A percentile compares a stretch with the other conserved stretches of the same genome.
phyloP scores from a whole-genome alignment of 1,140 invertebrate genomes.

The Ridgeia piscesae region DNA sequence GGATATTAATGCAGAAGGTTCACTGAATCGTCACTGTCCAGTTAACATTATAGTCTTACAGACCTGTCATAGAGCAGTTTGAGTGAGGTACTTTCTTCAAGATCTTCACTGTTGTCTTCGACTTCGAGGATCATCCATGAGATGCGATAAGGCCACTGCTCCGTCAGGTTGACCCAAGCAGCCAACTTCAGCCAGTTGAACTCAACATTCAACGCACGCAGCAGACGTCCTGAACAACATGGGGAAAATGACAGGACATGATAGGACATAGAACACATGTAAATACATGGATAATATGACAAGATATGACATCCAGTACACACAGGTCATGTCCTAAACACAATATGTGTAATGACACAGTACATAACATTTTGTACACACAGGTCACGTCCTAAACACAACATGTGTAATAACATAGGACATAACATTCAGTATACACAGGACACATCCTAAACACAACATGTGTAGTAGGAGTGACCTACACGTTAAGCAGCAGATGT shows the following conservation, averaged over 20 bases:
- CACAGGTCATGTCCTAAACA: neutral
- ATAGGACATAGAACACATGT: too few species aligned
- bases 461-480: neutral
- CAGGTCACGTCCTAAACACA: constrained; percentile 43
- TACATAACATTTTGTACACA: neutral
- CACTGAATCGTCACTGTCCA: neutral
- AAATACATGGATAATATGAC: neutral
- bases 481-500: too few species aligned
- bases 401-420: constrained; percentile 98
- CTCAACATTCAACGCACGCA: constrained; percentile 98
- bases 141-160: constrained; percentile 96
- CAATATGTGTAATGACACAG: constrained; percentile 96
- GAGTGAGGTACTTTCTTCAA: constrained; percentile 82
- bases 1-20: neutral
- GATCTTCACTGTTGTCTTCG: constrained; percentile 81
- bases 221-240: constrained; percentile 70
- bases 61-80: constrained; percentile 92
- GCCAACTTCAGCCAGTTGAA: constrained; percentile 98
- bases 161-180: constrained; percentile 96
- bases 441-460: constrained; percentile 70
- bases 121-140: constrained; percentile 96
- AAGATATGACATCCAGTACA: neutral
- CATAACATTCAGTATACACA: constrained; percentile 97
- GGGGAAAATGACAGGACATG: too few species aligned
- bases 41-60: constrained; percentile 22